These are phyloP conservation scores for Drosophila dunni DNA, from an alignment of 1,140 invertebrate genomes.

Conservation along the genomic window DNA sequence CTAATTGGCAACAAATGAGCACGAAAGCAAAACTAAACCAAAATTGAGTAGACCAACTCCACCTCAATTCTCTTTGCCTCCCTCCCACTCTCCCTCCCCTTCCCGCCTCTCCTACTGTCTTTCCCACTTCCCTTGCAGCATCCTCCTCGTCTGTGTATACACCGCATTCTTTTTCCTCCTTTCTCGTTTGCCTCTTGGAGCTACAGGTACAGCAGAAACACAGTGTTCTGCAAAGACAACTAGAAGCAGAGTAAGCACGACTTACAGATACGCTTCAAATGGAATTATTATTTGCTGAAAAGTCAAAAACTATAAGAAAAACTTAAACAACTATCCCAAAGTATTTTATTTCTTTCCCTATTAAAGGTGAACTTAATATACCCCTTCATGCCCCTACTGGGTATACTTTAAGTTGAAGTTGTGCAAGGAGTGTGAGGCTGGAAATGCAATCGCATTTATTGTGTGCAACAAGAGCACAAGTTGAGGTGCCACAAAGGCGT, in stretches of 20 bases:
- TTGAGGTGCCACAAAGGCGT: background rate
- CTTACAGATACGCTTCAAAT: background rate
- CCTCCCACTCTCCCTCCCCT: background rate
- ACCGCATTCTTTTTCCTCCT: background rate
- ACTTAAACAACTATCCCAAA: too few species aligned
- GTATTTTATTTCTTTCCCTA: too few species aligned
- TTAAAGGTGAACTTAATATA: too few species aligned
- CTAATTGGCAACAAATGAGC: slow-evolving; percentile 83
- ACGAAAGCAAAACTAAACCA: slow-evolving; percentile 50
- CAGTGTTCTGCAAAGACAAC: background rate
- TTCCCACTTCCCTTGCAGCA: too few species aligned
- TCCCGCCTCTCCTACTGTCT: background rate
- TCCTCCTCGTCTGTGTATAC: too few species aligned
- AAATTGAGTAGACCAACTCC: slow-evolving; percentile 10
- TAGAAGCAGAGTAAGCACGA: background rate
- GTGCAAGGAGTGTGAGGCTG: background rate
- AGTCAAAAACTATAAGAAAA: too few species aligned
- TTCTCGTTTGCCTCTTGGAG: background rate
- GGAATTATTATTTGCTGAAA: too few species aligned
- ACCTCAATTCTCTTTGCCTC: background rate
- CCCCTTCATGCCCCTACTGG: too few species aligned
- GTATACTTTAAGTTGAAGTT: background rate
- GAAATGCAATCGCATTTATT: slow-evolving; percentile 1
- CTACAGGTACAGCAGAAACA: background rate
- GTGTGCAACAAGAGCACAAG: background rate